Evolutionary conservation across 2,888 invertebrate genomes (phyloP), one percentile per base, ranked within the genome.

Genomic region (Megalurothrips usitatus): DNA sequence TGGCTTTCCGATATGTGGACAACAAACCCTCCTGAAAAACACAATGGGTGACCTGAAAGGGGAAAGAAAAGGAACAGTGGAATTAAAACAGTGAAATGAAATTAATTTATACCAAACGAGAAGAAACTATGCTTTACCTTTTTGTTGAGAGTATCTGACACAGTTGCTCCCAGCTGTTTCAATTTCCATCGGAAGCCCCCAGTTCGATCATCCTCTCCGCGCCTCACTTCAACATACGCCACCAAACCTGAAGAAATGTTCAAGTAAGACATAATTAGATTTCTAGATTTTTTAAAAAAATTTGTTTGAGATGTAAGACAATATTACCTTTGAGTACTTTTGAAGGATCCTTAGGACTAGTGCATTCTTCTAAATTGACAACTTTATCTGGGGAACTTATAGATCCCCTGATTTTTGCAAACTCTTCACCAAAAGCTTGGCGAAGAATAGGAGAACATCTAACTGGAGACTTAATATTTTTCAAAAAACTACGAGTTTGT

Each of bases 131-230:
- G 34, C 58, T 58, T n/a, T 75, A 75, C 68, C 68, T 75, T 75
- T 10, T 75, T 75, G 26, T 75, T 75, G 6, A 75, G 26, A 11
- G 68, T 23, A 26, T 75, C 68, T 12, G 68, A 75, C 0, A 75
- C 68, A 75, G 23, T 75, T 26, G 68, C 68, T 23, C 68, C 68
- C 23, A 75, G 26, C 23, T 75, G 26, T 75, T 75, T 75, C 68
- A 75, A 26, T 12, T 75, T 75, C 68, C 68, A 75, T 23, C 68
- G 68, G 26, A 75, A 75, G 4, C 68, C 68, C 12, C 68, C 68
- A 75, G 68, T 75, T 9, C 68, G 68, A 75, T 75, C 68, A 26
- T 75, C 68, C 26, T 75, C 68, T 75, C 68, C 68, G 10, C 68
- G 23, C 26, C 68, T 75, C 23, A 75, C 68, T 26, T 75, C 68